phyloP scores from a whole-genome alignment of 2,113 vertebrate species.

The Sialia sialis region DNA sequence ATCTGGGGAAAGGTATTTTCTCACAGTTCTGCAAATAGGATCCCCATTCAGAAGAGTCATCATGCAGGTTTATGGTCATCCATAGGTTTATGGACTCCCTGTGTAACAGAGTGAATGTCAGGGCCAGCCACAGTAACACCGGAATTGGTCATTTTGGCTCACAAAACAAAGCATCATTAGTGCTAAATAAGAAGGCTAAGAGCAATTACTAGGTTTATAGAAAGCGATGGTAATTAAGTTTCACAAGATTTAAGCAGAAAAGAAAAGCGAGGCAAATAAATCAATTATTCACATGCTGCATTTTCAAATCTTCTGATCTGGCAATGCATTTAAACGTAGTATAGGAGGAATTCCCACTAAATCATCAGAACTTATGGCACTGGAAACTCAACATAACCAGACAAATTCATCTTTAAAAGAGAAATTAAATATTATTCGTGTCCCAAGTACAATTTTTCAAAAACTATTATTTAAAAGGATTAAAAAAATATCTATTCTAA shows the following conservation, averaged over 20 bases:
- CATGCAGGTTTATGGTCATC: too few species aligned
- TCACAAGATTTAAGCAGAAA: neutral
- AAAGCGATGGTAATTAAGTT: neutral
- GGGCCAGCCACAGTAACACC: neutral
- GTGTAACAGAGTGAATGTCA: neutral
- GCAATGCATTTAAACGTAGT: neutral
- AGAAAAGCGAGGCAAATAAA: neutral
- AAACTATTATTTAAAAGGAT: neutral
- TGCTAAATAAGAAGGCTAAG: neutral
- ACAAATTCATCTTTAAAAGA: neutral
- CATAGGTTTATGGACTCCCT: neutral
- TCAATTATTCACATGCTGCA: neutral
- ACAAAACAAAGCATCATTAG: neutral
- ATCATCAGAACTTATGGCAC: neutral
- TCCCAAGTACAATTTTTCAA: neutral
- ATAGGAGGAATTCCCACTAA: neutral
- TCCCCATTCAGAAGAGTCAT: neutral
- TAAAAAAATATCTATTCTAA: neutral
- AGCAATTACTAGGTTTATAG: neutral
- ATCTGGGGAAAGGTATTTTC: neutral
- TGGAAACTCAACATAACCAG: neutral
- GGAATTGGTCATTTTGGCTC: neutral
- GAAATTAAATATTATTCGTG: neutral
- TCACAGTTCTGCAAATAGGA: neutral
- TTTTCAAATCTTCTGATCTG: neutral